Evolutionary conservation across 2,888 invertebrate genomes (phyloP).

Genomic region (Eurytoma adleriae): DNA sequence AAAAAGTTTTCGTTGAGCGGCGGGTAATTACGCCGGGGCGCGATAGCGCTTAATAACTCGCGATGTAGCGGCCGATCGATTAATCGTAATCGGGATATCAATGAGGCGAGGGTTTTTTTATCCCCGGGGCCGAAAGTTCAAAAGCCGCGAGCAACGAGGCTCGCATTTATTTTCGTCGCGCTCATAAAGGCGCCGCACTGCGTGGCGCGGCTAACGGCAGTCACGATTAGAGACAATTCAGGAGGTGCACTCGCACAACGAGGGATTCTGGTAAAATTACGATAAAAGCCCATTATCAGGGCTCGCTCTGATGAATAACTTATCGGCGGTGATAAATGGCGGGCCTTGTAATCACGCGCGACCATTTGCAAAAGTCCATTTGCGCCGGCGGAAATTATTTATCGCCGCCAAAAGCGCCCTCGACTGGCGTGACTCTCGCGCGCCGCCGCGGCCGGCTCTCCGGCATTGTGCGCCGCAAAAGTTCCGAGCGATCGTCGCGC

Average conservation of each 20-base stretch:
- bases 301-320: conserved; percentile 45
- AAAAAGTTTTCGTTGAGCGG: too few species aligned
- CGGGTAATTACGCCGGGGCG: background rate
- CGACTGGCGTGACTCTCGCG: conserved; percentile 17
- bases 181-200: background rate
- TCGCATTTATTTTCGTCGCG: background rate
- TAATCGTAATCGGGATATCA: background rate
- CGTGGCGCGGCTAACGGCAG: background rate
- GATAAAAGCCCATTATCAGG: conserved; percentile 41
- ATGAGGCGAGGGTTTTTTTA: background rate
- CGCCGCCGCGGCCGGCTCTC: background rate
- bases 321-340: conserved; percentile 48
- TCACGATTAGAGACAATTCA: background rate
- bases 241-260: background rate
- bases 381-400: conserved; percentile 48
- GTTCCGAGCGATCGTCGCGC: conserved; percentile 18
- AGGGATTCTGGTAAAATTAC: conserved; percentile 30
- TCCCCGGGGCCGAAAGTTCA: background rate
- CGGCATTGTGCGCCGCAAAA: conserved; percentile 17
- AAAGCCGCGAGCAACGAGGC: background rate
- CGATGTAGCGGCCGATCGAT: background rate
- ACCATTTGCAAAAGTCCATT: conserved; percentile 54
- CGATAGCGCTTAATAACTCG: background rate
- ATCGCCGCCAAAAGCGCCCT: conserved; percentile 50
- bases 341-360: conserved; percentile 27